A percentile compares a stretch with the other conserved stretches of the same genome.
These are phyloP conservation scores for Plotosus lineatus DNA, from an alignment of 2,113 vertebrate species.

Conservation along the genomic window DNA sequence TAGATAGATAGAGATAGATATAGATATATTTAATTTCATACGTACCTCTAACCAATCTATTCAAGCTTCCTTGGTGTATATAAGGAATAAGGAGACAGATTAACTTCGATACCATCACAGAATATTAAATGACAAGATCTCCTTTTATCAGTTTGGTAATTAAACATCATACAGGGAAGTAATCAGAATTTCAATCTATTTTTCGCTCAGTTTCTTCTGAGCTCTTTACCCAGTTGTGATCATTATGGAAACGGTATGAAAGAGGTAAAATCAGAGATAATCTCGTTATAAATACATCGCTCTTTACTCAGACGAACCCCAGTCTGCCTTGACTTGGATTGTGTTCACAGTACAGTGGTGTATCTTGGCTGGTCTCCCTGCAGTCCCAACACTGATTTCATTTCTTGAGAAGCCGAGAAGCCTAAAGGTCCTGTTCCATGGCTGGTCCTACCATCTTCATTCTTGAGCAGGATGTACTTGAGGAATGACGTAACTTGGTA, in stretches of 20 bases:
- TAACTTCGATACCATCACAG: background rate
- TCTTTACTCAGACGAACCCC: slow-evolving; percentile 38
- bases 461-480: background rate
- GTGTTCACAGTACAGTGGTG: background rate
- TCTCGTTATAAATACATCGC: slow-evolving; percentile 60
- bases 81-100: slow-evolving; percentile 47
- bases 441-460: slow-evolving; percentile 52
- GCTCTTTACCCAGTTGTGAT: background rate
- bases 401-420: slow-evolving; percentile 59
- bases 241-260: background rate
- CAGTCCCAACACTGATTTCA: slow-evolving; percentile 56
- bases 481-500: no score
- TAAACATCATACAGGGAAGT: no score
- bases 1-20: no score
- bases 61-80: background rate
- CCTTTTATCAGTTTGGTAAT: background rate
- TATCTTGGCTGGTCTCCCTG: slow-evolving; percentile 50
- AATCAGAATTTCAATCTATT: background rate
- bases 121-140: background rate
- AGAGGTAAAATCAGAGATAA: slow-evolving; percentile 50
- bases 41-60: slow-evolving; percentile 23
- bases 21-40: background rate
- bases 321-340: slow-evolving; percentile 20
- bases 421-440: slow-evolving; percentile 1
- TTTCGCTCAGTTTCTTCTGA: background rate